Evolutionary conservation across 2,888 invertebrate genomes (phyloP).

Genomic region (Philereme vetulata): DNA sequence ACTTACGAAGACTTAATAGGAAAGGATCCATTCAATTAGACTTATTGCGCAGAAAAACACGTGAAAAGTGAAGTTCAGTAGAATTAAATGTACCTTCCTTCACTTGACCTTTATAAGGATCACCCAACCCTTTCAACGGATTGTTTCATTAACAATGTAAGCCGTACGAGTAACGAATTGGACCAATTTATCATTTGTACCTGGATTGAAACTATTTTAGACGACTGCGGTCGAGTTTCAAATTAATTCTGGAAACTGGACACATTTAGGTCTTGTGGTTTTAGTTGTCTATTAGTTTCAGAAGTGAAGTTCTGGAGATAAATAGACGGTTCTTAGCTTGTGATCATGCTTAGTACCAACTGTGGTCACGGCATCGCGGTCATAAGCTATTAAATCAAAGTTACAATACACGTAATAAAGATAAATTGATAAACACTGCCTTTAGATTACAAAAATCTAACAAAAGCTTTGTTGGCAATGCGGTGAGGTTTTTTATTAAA

Average conservation of each 20-base stretch:
- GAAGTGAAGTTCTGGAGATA: too few relatives aligned
- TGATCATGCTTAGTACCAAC: too few relatives aligned
- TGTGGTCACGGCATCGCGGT: too few relatives aligned
- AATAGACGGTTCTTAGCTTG: too few relatives aligned
- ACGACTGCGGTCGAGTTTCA: constrained; percentile 18
- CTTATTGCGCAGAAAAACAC: constrained; percentile 1
- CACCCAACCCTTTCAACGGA: constrained; percentile 36
- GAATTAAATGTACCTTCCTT: constrained; percentile 24
- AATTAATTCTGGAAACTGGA: constrained; percentile 16
- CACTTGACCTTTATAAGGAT: constrained; percentile 31
- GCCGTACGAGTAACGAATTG: constrained; percentile 30
- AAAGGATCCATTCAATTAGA: background rate
- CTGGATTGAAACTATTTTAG: constrained; percentile 28
- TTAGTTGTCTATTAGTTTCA: too few relatives aligned
- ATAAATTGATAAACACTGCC: too few relatives aligned
- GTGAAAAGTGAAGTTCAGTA: constrained; percentile 9
- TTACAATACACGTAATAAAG: too few relatives aligned
- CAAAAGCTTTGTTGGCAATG: too few relatives aligned
- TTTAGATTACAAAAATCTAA: too few relatives aligned
- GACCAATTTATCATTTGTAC: constrained; percentile 32
- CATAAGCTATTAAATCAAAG: too few relatives aligned
- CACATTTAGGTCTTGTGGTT: background rate
- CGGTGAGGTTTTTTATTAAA: too few relatives aligned
- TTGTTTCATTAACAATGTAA: constrained; percentile 42
- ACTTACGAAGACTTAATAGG: background rate